A percentile compares a stretch with the other conserved stretches of the same genome.
Conservation (phyloP, 2,797 vertebrate species). For the Gadopsis bispinosus region DNA sequence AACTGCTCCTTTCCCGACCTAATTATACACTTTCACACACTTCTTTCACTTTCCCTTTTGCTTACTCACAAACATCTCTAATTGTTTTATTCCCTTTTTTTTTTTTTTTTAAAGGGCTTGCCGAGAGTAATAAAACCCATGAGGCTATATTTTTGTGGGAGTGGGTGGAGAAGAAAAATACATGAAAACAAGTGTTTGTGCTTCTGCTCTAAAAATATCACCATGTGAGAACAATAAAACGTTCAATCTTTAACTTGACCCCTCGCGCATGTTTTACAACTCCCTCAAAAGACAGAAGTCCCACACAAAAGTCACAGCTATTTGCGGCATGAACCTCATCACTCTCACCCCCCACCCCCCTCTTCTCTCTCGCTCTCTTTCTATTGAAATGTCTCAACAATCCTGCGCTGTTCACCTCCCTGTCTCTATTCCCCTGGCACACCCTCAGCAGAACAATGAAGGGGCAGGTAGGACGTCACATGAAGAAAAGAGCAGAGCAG, state of each 20-base stretch:
- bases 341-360: not conserved
- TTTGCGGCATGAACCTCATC: conserved; percentile 62
- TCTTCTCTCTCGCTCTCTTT: conserved; percentile 19
- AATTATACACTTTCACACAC: not conserved
- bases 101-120: not conserved
- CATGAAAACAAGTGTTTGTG: conserved; percentile 49
- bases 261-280: conserved; percentile 54
- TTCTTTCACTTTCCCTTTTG: not conserved
- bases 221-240: conserved; percentile 66
- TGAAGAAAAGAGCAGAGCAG: conserved; percentile 44
- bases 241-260: conserved; percentile 81
- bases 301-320: conserved; percentile 63
- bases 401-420: conserved; percentile 73
- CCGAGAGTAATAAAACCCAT: conserved; percentile 15
- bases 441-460: conserved; percentile 87
- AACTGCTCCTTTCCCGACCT: not conserved
- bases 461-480: conserved; percentile 80
- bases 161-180: conserved; percentile 46
- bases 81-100: not conserved
- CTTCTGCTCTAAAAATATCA: conserved; percentile 64
- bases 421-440: conserved; percentile 80
- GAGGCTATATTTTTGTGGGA: conserved; percentile 45
- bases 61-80: conserved; percentile 4
- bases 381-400: conserved; percentile 77
- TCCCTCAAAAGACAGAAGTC: conserved; percentile 77